Conservation (phyloP, 2,113 vertebrate genomes). For the Gavialis gangeticus region DNA sequence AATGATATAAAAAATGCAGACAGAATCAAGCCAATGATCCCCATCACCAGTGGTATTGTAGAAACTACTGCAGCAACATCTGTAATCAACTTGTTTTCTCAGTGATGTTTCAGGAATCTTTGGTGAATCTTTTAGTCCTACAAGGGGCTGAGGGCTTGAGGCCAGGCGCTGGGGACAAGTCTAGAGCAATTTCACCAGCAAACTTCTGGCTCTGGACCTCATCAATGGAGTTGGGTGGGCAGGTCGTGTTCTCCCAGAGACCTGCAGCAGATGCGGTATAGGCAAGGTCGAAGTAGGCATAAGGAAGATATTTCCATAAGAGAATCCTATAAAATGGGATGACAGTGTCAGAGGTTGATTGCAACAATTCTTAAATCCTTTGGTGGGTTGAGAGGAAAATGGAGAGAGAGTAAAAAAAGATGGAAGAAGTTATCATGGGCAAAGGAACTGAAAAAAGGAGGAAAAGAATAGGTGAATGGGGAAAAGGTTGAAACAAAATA, state of each 20-base stretch:
- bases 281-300: neutral
- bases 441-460: neutral
- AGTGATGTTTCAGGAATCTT: neutral
- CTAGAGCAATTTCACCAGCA: too few relatives aligned
- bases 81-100: neutral
- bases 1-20: neutral
- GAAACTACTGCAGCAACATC: neutral
- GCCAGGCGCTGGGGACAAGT: too few relatives aligned
- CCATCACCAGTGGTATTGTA: too few relatives aligned
- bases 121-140: neutral
- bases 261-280: neutral
- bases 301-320: neutral
- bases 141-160: neutral
- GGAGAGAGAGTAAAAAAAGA: neutral
- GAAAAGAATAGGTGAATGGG: accelerated
- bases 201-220: too few relatives aligned
- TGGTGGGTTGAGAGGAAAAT: neutral
- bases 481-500: neutral
- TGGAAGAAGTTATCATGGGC: neutral
- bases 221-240: too few relatives aligned
- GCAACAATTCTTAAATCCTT: neutral
- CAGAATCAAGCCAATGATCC: neutral
- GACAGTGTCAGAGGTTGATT: neutral
- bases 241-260: neutral
- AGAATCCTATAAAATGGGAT: neutral